A percentile compares a stretch with the other conserved stretches of the same genome.
Conservation (phyloP, 2,888 invertebrate species). For the Sarcophaga caerulescens region DNA sequence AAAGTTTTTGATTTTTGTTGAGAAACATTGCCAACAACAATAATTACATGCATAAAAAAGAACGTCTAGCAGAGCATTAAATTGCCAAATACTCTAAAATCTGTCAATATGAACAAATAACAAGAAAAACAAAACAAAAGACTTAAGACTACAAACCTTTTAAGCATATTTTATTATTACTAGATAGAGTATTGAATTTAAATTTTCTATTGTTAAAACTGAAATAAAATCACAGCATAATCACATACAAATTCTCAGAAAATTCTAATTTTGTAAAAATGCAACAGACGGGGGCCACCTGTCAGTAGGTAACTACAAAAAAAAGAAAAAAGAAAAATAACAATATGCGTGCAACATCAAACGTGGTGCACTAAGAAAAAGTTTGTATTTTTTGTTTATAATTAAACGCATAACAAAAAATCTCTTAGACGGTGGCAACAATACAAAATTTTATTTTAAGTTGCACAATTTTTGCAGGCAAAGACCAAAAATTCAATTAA, state of each 20-base stretch:
- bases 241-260: not conserved
- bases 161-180: not conserved
- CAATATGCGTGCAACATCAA: conserved; percentile 48
- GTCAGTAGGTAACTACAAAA: not conserved
- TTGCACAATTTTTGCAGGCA: conserved; percentile 56
- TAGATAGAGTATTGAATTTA: conserved; percentile 47
- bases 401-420: conserved; percentile 57
- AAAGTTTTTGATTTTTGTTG: not conserved
- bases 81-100: not conserved
- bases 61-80: not conserved
- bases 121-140: not conserved
- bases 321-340: not conserved
- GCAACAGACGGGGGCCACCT: conserved; percentile 37
- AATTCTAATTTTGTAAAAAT: not conserved
- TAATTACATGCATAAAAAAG: not conserved
- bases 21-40: not conserved
- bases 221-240: conserved; percentile 16
- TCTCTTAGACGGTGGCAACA: not conserved
- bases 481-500: conserved; percentile 59
- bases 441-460: not conserved
- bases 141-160: not conserved
- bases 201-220: conserved; percentile 53
- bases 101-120: not conserved
- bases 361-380: not conserved
- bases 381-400: conserved; percentile 29